Evolutionary conservation across 2,888 invertebrate species (phyloP), one percentile per base, ranked within the genome.

Genomic region (Athalia cordata): DNA sequence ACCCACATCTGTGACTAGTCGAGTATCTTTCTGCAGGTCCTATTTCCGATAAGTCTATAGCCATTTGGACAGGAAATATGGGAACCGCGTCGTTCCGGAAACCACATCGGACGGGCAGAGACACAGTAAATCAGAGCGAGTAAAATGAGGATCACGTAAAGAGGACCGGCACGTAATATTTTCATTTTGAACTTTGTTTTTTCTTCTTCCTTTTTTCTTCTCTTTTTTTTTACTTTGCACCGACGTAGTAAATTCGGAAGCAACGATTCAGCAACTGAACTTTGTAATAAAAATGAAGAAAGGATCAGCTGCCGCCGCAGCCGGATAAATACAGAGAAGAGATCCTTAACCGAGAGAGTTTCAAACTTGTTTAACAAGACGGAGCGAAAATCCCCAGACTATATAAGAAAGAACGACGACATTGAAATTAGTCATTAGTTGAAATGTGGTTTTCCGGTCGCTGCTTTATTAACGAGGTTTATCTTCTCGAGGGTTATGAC

Each of bases 401-500:
- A 70, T 72, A 72, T 72, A 72, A 5, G 29, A 3, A 11, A 9
- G 47, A 52, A 43, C 47, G 6, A 45, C 29, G 47, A 43, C 72
- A 72, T 72, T 3, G 72, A 52, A 72, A 47, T 72, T 72, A 72
- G 72, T 72, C 72, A 72, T 72, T 72, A 72, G 59, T 15, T 47
- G n/a, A 72, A 59, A 72, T 72, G 72, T 72, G 72, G 72, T 72
- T 72, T 68, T 72, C 72, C 72, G 59, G 43, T 59, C 72, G 57
- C n/a, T 72, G 8, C 59, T 72, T 47, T 49, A 13, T 15, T n/a
- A 47, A 13, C 47, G 5, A 59, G 55, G 47, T 57, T 72, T 72
- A 47, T 57, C 57, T 47, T 43, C 57, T 15, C 43, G 55, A 59
- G 47, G 55, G 55, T 55, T n/a, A 55, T 47, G 59, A 64, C 59